Evolutionary conservation across 2,113 vertebrate species (phyloP).

Genomic region (Myrmophylax atrothorax): DNA sequence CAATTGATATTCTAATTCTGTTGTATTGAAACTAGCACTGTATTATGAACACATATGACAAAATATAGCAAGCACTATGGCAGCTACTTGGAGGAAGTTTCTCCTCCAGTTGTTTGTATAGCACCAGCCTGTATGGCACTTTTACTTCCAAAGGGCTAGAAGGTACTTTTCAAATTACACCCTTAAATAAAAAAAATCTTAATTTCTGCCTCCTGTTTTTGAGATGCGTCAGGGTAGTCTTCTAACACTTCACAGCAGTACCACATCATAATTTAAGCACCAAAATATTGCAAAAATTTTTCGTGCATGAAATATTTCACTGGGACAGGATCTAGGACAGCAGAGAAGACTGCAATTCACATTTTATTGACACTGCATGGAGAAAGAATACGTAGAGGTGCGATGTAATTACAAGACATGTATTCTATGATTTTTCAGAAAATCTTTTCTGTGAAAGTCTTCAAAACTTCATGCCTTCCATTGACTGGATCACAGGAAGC

Average conservation of each 20-base stretch:
- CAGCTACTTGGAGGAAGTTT: neutral
- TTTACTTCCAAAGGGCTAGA: neutral
- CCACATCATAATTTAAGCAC: neutral
- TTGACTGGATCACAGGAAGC: neutral
- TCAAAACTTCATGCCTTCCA: neutral
- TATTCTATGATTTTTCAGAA: neutral
- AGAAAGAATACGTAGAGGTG: neutral
- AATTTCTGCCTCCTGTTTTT: neutral
- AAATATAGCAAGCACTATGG: neutral
- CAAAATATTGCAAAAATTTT: neutral
- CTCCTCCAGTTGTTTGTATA: neutral
- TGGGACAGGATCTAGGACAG: neutral
- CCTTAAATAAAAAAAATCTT: neutral
- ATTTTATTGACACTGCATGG: neutral
- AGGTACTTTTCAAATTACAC: neutral
- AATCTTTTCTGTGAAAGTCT: neutral
- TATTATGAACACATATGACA: constrained; percentile 39
- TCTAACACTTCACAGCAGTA: neutral
- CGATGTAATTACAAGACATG: neutral
- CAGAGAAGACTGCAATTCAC: neutral
- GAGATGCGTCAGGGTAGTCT: neutral
- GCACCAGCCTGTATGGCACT: neutral
- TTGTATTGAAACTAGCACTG: constrained; percentile 31
- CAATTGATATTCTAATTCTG: constrained; percentile 61
- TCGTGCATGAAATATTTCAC: neutral